A percentile compares a stretch with the other conserved stretches of the same genome.
Conservation (phyloP, 2,113 vertebrate genomes). For the Mystacornis crossleyi region DNA sequence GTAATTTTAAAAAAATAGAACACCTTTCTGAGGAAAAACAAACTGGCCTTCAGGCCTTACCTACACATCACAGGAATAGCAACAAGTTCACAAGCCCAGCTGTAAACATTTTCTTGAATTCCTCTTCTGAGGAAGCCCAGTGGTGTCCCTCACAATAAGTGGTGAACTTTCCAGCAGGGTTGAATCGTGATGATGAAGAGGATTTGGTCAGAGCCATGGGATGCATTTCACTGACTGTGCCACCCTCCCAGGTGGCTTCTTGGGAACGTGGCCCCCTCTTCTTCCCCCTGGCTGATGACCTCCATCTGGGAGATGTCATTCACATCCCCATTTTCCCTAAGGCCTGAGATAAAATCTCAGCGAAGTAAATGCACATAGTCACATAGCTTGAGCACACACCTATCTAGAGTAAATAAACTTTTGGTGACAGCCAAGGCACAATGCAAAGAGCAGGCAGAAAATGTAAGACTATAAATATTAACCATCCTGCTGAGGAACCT, state of each 20-base stretch:
- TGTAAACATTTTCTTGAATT: background rate
- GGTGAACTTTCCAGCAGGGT: background rate
- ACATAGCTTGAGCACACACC: background rate
- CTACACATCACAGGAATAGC: background rate
- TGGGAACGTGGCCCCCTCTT: background rate
- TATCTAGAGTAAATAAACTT: background rate
- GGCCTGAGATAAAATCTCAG: background rate
- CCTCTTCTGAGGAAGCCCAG: background rate
- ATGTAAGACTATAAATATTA: background rate
- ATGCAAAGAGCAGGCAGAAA: background rate
- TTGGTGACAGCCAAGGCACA: background rate
- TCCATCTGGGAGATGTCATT: background rate
- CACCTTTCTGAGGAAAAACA: background rate
- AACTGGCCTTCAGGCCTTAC: background rate
- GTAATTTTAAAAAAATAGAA: background rate
- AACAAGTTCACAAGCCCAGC: background rate
- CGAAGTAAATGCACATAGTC: background rate
- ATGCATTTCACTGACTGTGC: background rate
- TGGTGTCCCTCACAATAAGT: background rate
- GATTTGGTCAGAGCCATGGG: background rate
- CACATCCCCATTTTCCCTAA: background rate
- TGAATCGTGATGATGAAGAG: accelerated
- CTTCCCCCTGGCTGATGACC: background rate
- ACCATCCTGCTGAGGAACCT: background rate
- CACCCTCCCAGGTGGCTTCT: background rate